These are phyloP conservation scores for Ciona savignyi DNA, from an alignment of 23 tunicate genomes.

Conservation along the genomic window DNA sequence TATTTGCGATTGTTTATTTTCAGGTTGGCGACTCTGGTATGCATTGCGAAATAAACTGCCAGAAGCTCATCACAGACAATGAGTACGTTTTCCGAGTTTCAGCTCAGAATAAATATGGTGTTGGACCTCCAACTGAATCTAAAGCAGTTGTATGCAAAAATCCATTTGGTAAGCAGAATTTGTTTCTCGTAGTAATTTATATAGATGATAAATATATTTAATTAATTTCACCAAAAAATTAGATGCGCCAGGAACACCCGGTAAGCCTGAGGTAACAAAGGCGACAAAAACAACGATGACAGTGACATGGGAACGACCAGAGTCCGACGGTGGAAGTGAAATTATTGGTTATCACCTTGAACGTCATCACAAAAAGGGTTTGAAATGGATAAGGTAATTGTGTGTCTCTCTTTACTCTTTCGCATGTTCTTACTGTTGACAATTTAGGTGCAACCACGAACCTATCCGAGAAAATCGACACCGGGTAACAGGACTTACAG, in stretches of 20 bases:
- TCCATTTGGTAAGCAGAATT: slow-evolving; percentile 67
- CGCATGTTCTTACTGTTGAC: neutral
- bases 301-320: slow-evolving; percentile 81
- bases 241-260: slow-evolving; percentile 87
- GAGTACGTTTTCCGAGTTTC: slow-evolving; percentile 90
- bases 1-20: neutral
- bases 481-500: slow-evolving; percentile 70
- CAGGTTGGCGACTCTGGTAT: slow-evolving; percentile 62
- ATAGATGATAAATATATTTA: neutral
- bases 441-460: slow-evolving; percentile 64
- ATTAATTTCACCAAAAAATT: neutral
- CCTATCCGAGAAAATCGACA: slow-evolving; percentile 54
- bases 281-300: slow-evolving; percentile 50
- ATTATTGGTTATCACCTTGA: slow-evolving; percentile 76
- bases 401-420: neutral
- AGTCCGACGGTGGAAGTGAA: slow-evolving; percentile 77
- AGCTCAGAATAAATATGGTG: slow-evolving; percentile 88
- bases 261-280: slow-evolving; percentile 41
- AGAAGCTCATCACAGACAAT: slow-evolving; percentile 57
- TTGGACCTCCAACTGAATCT: slow-evolving; percentile 48
- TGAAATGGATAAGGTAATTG: slow-evolving; percentile 76
- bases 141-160: slow-evolving; percentile 51
- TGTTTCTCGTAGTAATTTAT: neutral
- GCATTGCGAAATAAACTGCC: slow-evolving; percentile 43
- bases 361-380: slow-evolving; percentile 48